Evolutionary conservation across 2,888 invertebrate genomes (phyloP).

Genomic region (Andrena marginata): DNA sequence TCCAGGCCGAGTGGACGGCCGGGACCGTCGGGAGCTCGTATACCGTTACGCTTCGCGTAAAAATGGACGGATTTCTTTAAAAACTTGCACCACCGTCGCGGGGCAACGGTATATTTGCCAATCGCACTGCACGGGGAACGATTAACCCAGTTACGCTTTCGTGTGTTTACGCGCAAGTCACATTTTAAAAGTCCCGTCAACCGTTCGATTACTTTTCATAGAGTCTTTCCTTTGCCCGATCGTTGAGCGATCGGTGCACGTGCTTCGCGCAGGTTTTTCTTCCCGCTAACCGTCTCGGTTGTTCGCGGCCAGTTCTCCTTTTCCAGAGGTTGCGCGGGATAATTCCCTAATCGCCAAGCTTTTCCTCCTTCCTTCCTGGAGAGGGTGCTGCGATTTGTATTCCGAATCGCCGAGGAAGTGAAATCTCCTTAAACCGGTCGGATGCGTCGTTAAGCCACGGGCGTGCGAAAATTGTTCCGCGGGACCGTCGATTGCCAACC

Average conservation of each 20-base stretch:
- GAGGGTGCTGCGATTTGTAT: constrained; percentile 70
- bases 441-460: constrained; percentile 66
- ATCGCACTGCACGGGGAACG: constrained; percentile 8
- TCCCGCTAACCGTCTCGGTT: neutral
- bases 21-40: neutral
- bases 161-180: neutral
- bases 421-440: constrained; percentile 68
- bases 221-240: neutral
- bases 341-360: constrained; percentile 27
- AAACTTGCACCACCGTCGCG: constrained; percentile 22
- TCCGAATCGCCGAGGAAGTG: constrained; percentile 74
- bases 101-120: constrained; percentile 29
- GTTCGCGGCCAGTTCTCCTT: constrained; percentile 35
- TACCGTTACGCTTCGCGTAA: constrained; percentile 39
- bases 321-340: constrained; percentile 47
- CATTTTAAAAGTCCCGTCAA: constrained; percentile 1
- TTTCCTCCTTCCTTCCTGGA: constrained; percentile 27
- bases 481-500: constrained; percentile 38
- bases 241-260: neutral
- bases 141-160: constrained; percentile 53
- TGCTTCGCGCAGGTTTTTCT: neutral
- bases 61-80: constrained; percentile 8
- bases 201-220: neutral
- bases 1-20: neutral
- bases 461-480: constrained; percentile 75